Evolutionary conservation across 2,888 invertebrate genomes (phyloP).

Genomic region (Epicampocera succincta): DNA sequence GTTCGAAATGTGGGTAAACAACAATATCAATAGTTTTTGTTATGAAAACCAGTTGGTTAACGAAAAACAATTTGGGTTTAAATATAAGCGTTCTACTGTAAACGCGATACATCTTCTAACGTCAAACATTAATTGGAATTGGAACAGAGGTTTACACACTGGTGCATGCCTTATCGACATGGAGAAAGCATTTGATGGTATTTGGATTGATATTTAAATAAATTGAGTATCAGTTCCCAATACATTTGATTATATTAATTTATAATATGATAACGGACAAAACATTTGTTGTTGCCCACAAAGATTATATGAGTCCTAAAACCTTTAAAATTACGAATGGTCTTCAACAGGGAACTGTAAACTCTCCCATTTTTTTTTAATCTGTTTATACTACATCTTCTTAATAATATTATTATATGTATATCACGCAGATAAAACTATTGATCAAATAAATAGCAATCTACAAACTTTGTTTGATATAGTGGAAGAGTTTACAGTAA

Average conservation of each 20-base stretch:
- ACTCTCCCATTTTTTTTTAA: neutral
- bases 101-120: neutral
- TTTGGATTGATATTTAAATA: too few relatives aligned
- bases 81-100: slow-evolving; percentile 7
- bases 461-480: neutral
- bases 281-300: neutral
- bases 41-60: neutral
- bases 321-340: neutral
- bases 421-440: neutral
- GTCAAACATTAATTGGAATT: too few relatives aligned
- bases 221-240: neutral
- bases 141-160: too few relatives aligned
- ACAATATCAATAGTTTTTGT: slow-evolving; percentile 18
- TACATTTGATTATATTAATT: neutral
- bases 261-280: neutral
- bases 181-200: too few relatives aligned
- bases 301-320: neutral
- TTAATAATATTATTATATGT: neutral
- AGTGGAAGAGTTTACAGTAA: neutral
- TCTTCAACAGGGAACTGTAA: neutral
- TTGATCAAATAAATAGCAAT: neutral
- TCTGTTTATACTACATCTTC: neutral
- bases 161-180: too few relatives aligned
- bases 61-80: slow-evolving; percentile 26
- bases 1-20: slow-evolving; percentile 12